A percentile compares a stretch with the other conserved stretches of the same genome.
Evolutionary conservation across 2,888 invertebrate genomes (phyloP).

Genomic region (Nesidiocoris tenuis): DNA sequence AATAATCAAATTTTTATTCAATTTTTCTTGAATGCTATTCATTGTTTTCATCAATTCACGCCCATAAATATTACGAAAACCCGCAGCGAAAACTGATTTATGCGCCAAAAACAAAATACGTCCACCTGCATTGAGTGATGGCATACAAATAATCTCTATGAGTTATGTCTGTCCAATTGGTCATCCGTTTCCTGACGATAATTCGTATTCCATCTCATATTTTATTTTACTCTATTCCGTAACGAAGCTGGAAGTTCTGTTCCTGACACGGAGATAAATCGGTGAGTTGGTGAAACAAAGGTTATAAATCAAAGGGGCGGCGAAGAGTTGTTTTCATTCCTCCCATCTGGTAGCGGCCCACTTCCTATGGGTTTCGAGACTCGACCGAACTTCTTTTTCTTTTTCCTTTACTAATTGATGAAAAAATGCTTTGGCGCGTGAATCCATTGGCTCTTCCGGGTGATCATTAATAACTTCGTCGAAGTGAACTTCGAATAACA

Average conservation of each 20-base stretch:
- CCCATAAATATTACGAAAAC: too few relatives aligned
- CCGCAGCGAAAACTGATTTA: too few relatives aligned
- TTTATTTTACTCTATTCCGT: neutral
- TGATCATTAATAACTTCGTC: conserved; percentile 19
- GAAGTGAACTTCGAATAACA: conserved; percentile 18
- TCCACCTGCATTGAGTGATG: too few relatives aligned
- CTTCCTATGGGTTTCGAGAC: conserved; percentile 17
- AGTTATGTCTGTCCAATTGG: too few relatives aligned
- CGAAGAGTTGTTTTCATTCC: conserved; percentile 29
- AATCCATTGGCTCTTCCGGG: conserved; percentile 18
- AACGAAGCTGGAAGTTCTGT: conserved; percentile 4
- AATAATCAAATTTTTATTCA: too few relatives aligned
- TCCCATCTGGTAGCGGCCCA: conserved; percentile 27
- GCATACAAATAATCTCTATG: too few relatives aligned
- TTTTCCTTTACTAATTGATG: conserved; percentile 22
- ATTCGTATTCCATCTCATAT: neutral
- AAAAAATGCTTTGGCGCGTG: conserved; percentile 33
- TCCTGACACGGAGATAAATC: conserved; percentile 18
- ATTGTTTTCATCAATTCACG: too few relatives aligned
- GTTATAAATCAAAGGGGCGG: conserved; percentile 25
- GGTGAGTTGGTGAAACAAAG: conserved; percentile 26
- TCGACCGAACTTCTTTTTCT: neutral
- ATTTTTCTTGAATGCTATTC: too few relatives aligned
- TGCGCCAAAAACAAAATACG: too few relatives aligned
- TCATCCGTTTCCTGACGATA: neutral